Conservation (phyloP, 2,113 vertebrate species). For the Polyodon spathula region DNA sequence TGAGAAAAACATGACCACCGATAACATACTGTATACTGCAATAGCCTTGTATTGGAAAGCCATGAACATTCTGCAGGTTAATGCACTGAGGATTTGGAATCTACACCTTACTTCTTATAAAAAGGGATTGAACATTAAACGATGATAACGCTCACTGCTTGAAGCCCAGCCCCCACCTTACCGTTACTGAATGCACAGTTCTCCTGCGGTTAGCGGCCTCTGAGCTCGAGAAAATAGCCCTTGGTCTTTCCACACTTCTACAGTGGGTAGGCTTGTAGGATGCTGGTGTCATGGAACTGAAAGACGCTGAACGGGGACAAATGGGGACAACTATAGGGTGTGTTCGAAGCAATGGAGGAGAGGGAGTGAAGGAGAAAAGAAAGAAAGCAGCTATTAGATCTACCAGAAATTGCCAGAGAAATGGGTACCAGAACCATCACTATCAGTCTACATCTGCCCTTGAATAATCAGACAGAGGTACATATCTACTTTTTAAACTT, state of each 20-base stretch:
- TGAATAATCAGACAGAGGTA: not conserved
- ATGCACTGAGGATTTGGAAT: no score
- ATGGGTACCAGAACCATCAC: slow-evolving; percentile 43
- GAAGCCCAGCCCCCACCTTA: slow-evolving; percentile 21
- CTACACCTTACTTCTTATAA: not conserved
- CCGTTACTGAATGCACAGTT: slow-evolving; percentile 45
- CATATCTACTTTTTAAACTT: not conserved
- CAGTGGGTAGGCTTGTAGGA: slow-evolving; percentile 76
- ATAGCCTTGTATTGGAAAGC: no score
- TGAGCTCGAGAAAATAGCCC: slow-evolving; percentile 54
- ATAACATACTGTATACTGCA: no score
- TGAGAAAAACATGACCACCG: no score
- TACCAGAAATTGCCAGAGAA: slow-evolving; percentile 23
- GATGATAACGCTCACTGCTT: not conserved
- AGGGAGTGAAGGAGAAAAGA: slow-evolving; percentile 44
- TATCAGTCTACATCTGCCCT: slow-evolving; percentile 12
- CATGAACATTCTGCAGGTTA: no score
- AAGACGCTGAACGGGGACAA: slow-evolving; percentile 99
- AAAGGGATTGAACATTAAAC: not conserved
- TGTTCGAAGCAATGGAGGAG: slow-evolving; percentile 40
- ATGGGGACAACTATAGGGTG: slow-evolving; percentile 78
- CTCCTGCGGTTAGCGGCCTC: slow-evolving; percentile 57
- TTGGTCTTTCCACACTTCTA: slow-evolving; percentile 73
- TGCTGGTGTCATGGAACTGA: slow-evolving; percentile 80
- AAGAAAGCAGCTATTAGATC: slow-evolving; percentile 63